Base-by-base conservation (phyloP, 1,140 invertebrate species). In the Gryllus bimaculatus region DNA sequence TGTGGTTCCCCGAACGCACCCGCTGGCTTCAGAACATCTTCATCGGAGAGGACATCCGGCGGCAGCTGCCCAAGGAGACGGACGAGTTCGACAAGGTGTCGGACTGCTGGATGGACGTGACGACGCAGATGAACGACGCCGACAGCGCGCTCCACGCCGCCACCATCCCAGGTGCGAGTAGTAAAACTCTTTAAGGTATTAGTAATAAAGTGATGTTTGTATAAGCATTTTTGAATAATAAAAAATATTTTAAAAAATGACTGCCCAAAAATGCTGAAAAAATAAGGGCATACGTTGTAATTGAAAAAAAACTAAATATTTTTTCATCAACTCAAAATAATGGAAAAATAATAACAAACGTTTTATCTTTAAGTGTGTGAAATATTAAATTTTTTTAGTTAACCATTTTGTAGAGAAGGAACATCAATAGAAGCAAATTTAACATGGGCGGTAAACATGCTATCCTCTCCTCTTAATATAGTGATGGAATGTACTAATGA, bases 21-120 rank as follows among this genome's bases (percentile, higher is more conserved):
- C n/a, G n/a, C n/a, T n/a, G n/a, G n/a, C n/a, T n/a, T n/a, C n/a
- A 91, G 87, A 95, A 92, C 84, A 95, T 96, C 83, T 96, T 96
- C 85, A 87, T 87, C 82, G 92, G 93, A 5, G 94, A 95, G 85
- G 94, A 96, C 84, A 95, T 96, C 79, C 88, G 92, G 82, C 92
- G 93, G 82, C 94, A 96, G 84, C 85, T 96, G 66, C 94, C 94
- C 0, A 88, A 89, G 78, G 94, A 96, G 87, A 89, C 92, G 5
- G 88, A 89, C 82, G 90, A 92, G 82, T 96, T 95, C 87, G 90
- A 93, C 84, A 86, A 87, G 75, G 85, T 96, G 12, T 93, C 92
- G 26, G 85, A 87, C 73, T 89, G 90, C 76, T 95, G 93, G 91
- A 91, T 88, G 79, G 88, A 91, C 80, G 91, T 95, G 74, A 94